phyloP scores from a whole-genome alignment of 2,797 vertebrate genomes.

The Bradypus variegatus region DNA sequence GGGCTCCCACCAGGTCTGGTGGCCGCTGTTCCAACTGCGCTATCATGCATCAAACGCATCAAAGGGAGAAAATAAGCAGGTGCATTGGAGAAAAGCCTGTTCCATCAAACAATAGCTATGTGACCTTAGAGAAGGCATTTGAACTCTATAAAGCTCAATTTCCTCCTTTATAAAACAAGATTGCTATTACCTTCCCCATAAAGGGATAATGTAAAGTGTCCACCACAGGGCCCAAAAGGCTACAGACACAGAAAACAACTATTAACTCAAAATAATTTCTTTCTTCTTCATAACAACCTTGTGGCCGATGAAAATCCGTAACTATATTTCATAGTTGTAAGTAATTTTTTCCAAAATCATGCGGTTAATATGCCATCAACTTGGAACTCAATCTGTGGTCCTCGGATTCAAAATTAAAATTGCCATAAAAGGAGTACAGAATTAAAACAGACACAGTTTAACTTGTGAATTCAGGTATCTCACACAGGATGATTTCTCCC shows the following conservation, averaged over 20 bases:
- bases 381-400: not conserved
- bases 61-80: not conserved
- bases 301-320: fast-evolving
- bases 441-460: not conserved
- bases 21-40: not conserved
- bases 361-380: not conserved
- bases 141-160: not conserved
- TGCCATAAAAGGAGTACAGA: not conserved
- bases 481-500: not conserved
- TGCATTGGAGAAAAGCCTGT: too few relatives aligned
- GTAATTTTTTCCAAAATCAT: not conserved
- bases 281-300: too few relatives aligned
- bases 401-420: not conserved
- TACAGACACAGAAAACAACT: not conserved
- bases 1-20: not conserved
- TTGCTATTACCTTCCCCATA: not conserved
- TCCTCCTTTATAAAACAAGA: not conserved
- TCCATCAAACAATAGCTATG: not conserved
- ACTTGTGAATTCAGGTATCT: not conserved
- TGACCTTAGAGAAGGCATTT: too few relatives aligned
- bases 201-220: not conserved
- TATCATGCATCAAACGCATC: not conserved
- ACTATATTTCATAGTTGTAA: fast-evolving
- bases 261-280: not conserved
- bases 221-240: not conserved